Base-by-base conservation (phyloP, 2,888 invertebrate species). In the Selenia dentaria region DNA sequence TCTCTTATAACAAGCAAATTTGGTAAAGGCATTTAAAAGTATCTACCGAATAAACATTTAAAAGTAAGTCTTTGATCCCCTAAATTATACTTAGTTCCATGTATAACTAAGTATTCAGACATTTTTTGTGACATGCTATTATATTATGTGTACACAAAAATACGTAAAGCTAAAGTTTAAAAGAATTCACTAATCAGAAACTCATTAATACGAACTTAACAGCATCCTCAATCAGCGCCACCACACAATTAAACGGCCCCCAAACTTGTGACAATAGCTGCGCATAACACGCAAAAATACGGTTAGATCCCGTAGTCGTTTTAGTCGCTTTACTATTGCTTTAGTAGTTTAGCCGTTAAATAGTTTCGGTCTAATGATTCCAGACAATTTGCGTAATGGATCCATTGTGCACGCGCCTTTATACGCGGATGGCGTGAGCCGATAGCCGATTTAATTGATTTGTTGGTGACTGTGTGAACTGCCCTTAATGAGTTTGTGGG, bases 371-470 rank as follows among this genome's bases (percentile, higher is more conserved):
- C 72, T 79, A 79, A 82, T 77, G 78, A 78, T 68, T 62, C 72
- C 62, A 57, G 71, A 83, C 86, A 87, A 88, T 88, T 87, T 86
- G 76, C 75, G 81, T 88, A 89, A 90, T 90, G 87, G 82, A 80
- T 74, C 79, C 65, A 84, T 87, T 89, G 90, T 88, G 74, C 59
- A 57, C 47, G 61, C 67, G 67, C 57, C 79, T 82, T 86, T 86
- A 87, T 80, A 78, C 63, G 66, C 70, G 73, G 70, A 79, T 89
- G 72, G 86, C 87, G 87, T 86, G 87, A 70, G 69, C 58, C 66
- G 67, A 60, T 67, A 63, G 59, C 64, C 66, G 54, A 62, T 70
- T 67, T 78, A 79, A 80, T 83, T 81, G 75, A 79, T 75, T 76
- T 65, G 57, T 59, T 54, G 64, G 57, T 57, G 63, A 67, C 67